Evolutionary conservation across 2,113 vertebrate species (phyloP).

Genomic region (Catharus fuscescens): DNA sequence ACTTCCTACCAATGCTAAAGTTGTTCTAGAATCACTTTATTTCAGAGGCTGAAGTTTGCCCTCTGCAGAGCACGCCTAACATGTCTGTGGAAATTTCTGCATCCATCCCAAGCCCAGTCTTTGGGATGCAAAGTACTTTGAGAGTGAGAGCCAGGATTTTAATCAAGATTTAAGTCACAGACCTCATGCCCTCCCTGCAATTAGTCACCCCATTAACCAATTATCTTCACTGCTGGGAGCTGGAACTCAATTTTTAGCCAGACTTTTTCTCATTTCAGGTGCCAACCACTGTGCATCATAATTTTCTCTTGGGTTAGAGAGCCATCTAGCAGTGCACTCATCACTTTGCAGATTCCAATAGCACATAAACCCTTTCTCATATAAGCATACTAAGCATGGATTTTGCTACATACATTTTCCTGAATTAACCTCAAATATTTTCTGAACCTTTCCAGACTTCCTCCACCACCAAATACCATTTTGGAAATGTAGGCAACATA

Average conservation of each 20-base stretch:
- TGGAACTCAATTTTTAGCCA: not conserved
- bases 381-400: not conserved
- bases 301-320: constrained; percentile 3
- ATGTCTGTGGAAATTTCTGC: not conserved
- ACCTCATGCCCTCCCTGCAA: not conserved
- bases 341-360: not conserved
- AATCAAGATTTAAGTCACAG: constrained; percentile 31
- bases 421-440: not conserved
- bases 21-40: fast-evolving
- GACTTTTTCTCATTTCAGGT: not conserved
- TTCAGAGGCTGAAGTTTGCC: not conserved
- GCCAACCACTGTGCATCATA: not conserved
- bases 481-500: not conserved
- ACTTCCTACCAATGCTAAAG: not conserved
- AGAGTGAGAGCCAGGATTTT: not conserved
- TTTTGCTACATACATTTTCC: not conserved
- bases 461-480: not conserved
- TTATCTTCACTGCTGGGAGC: constrained; percentile 9
- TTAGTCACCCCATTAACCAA: constrained; percentile 32
- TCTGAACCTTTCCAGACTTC: not conserved
- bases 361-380: not conserved
- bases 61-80: not conserved
- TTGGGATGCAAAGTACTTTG: not conserved
- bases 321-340: constrained; percentile 31
- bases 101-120: not conserved